A percentile compares a stretch with the other conserved stretches of the same genome.
These are phyloP conservation scores for Campylomormyrus tamandua DNA, from an alignment of 2,113 vertebrate species.

Conservation along the genomic window DNA sequence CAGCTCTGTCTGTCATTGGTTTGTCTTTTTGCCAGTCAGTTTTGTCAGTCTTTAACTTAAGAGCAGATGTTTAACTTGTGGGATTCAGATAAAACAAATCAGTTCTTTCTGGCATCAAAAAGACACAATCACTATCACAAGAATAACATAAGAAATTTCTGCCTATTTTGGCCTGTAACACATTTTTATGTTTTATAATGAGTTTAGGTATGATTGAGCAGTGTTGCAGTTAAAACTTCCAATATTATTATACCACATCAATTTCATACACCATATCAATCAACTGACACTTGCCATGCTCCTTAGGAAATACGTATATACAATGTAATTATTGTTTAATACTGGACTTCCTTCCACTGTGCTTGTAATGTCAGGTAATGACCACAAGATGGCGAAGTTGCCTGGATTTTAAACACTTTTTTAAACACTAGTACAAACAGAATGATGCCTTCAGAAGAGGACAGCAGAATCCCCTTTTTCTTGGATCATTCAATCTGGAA, in stretches of 20 bases:
- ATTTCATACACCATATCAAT: not conserved
- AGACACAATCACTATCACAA: not conserved
- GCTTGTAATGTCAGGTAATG: not conserved
- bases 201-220: not conserved
- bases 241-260: not conserved
- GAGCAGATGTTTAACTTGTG: not conserved
- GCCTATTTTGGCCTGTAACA: not conserved
- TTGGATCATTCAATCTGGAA: not conserved
- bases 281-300: not conserved
- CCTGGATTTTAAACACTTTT: not conserved
- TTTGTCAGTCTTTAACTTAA: not conserved
- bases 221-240: not conserved
- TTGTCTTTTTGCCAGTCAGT: not conserved
- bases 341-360: not conserved
- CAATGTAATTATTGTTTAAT: not conserved
- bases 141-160: not conserved
- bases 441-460: not conserved
- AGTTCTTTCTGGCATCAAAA: not conserved
- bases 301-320: not conserved
- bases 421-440: not conserved
- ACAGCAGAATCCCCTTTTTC: not conserved
- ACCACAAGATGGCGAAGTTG: slow-evolving; percentile 6
- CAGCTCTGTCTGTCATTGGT: not conserved
- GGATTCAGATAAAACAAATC: not conserved
- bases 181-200: not conserved